Base-by-base conservation (phyloP, 2,888 invertebrate genomes). In the Leucania comma region DNA sequence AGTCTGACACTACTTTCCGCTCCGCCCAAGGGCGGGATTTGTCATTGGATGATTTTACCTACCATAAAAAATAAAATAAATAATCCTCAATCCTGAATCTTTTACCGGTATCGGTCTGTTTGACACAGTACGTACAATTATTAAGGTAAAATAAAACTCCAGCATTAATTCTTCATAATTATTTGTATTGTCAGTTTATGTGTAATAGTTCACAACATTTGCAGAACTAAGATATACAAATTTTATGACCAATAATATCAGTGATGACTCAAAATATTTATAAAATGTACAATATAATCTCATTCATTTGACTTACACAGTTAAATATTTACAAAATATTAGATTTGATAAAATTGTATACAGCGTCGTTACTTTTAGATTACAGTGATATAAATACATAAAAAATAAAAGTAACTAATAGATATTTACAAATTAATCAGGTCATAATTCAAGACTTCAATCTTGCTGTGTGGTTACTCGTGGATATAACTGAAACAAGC, bases 391-490 rank as follows among this genome's bases (percentile, higher is more conserved):
- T 94, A 95, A 95, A 95, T 95, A 96, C 93, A 95, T 94, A 95
- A 94, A 94, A 95, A 95, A 94, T 94, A 93, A 93, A 89, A 92
- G 92, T 89, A 90, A 91, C 90, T 91, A 92, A 92, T 90, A 90
- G 88, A 82, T 95, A 95, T 95, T 93, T 95, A 95, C 95, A 95
- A 89, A 88, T 90, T 91, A 86, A 90, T 93, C 92, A 93, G 91
- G 91, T 93, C 91, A 90, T 89, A 89, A 87, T 88, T 83, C 82
- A 89, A 90, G 89, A 88, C 81, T 87, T 90, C 78, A 94, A 77
- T 96, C 96, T 86, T 95, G 96, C 94, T 97, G 97, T 86, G 96
- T 92, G 91, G 96, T 96, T 91, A 97, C 96, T 93, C 97, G 96
- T 88, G 97, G 97, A 91, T 97, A 97, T 91, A 97, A 95, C 97